Evolutionary conservation across 2,888 invertebrate genomes (phyloP), one percentile per base, ranked within the genome.

Genomic region (Dugesia japonica): DNA sequence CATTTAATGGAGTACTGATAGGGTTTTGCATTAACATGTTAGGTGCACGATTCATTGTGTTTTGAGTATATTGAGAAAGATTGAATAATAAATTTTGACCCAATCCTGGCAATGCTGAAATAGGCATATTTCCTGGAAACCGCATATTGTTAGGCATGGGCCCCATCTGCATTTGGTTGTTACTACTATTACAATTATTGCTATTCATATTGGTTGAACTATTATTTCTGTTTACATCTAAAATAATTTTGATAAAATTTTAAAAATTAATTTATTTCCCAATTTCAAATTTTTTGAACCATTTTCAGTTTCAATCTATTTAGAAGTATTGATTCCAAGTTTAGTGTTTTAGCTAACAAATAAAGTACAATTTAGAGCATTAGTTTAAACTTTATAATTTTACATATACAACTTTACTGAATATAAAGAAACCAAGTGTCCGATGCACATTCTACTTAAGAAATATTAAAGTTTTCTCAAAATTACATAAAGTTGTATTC

Each of bases 51-150:
- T 56, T 56, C 56, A 56, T 56, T 23, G 56, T 56, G 23, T 56
- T 56, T n/a, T 56, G 56, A 56, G 56, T 56, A 56, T 56, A 56
- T 23, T 56, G 56, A 56, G 56, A 56, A n/a, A 56, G 56, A n/a
- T 56, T 56, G 17, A 56, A 56, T n/a, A 56, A 23, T n/a, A 56
- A n/a, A 56, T 56, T 56, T 23, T 56, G 56, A 4, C 56, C 56
- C n/a, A 56, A 23, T 56, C 56, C 56, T 9, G 56, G 56, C 1
- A 56, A 4, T 13, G 56, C 56, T 56, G 56, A 56, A 9, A 56
- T 56, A 20, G 56, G 56, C 56, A 56, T 56, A 23, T 56, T 56
- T 7, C 56, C 56, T 9, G 56, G 56, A 56, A 56, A 56, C 23
- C 56, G 4, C 56, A 56, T 56, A 23, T 56, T 56, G 23, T 56